Base-by-base conservation (phyloP, 2,888 invertebrate species). In the Leptinotarsa rubiginosa region DNA sequence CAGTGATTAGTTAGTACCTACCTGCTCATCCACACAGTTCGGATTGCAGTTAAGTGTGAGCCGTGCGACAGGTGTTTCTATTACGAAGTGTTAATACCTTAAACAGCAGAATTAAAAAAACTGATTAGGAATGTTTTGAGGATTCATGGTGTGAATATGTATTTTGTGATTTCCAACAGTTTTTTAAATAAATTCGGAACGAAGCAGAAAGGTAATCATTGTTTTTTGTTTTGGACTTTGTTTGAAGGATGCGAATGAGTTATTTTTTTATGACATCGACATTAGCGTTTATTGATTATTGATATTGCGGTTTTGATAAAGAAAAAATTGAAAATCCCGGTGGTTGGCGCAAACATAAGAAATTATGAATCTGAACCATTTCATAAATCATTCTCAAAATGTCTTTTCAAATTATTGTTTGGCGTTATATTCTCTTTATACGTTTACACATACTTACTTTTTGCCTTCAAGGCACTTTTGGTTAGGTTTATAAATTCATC, bases 101-200 rank as follows among this genome's bases (percentile, higher is more conserved):
- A 2, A 62, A 31, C 7, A n/a, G 25, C 25, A 41, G 4, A 31
- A n/a, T 41, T 41, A 31, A 41, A 25, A 62, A 18, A 62, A 3
- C 3, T 10, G 18, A 31, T 31, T 62, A n/a, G 62, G 31, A 5
- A 62, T 62, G 41, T 62, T n/a, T 62, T 62, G 62, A 62, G 62
- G 41, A 62, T 62, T 62, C 62, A 62, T 62, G 62, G 25, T 16
- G 62, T 62, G 62, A 62, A 25, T 62, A 62, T 62, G 62, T 62
- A 62, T 62, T 62, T 62, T 62, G 41, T 62, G 62, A 18, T n/a
- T 62, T 41, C 41, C 16, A 62, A 31, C 41, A 62, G 31, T 31
- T 62, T 62, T 62, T 62, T 31, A 18, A 31, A 18, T 62, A 41
- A 31, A 62, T 31, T 31, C 31, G 41, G 62, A 16, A 31, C 18